A percentile compares a stretch with the other conserved stretches of the same genome.
These are phyloP conservation scores for Ceryle rudis DNA, from an alignment of 2,797 vertebrate genomes.

Conservation along the genomic window DNA sequence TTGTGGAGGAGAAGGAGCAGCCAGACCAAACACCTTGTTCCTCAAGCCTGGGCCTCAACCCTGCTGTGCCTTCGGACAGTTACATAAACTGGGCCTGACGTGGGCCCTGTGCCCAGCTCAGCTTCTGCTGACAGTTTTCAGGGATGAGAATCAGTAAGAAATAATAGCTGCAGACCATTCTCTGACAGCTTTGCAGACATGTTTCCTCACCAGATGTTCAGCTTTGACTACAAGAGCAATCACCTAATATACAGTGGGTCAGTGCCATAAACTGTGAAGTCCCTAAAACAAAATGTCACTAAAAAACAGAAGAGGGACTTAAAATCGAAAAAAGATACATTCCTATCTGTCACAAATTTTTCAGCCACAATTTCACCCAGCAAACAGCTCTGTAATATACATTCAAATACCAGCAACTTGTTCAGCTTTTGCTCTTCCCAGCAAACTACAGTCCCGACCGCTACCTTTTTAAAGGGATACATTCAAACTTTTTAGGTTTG, in stretches of 20 bases:
- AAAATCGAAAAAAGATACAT: not conserved
- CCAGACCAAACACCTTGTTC: not conserved
- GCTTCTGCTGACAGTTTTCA: not conserved
- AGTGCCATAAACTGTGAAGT: not conserved
- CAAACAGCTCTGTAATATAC: not conserved
- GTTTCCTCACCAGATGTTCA: not conserved
- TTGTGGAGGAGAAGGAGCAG: not conserved
- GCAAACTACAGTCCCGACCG: not conserved
- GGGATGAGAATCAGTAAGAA: not conserved
- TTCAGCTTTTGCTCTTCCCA: not conserved
- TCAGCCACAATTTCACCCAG: not conserved
- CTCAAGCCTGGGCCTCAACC: not conserved
- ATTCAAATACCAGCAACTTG: not conserved
- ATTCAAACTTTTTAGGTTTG: not conserved
- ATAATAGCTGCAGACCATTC: not conserved
- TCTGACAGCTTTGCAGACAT: not conserved
- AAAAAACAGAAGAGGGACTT: not conserved
- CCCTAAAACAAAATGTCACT: not conserved
- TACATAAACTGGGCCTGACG: not conserved
- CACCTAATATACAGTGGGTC: not conserved
- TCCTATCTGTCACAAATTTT: not conserved
- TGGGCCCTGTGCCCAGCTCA: not conserved
- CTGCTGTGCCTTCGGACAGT: not conserved
- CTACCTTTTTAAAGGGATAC: not conserved
- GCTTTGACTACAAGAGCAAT: not conserved